Evolutionary conservation across 1,140 invertebrate species (phyloP).

Genomic region (Belonocnema kinseyi): DNA sequence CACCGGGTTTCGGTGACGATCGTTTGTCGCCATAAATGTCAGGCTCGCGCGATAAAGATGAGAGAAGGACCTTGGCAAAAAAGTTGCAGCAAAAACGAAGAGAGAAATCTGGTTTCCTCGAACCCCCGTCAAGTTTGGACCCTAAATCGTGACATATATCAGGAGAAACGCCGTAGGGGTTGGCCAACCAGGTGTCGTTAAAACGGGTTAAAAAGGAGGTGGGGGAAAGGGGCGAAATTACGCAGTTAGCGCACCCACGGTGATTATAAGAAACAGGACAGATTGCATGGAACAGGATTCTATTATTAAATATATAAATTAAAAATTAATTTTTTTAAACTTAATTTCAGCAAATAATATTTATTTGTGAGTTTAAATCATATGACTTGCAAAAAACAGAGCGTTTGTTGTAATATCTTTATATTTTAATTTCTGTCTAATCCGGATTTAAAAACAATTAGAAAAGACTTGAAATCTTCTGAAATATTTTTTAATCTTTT

Average conservation of each 20-base stretch:
- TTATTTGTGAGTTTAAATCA: too few species aligned
- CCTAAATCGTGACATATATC: conserved; percentile 41
- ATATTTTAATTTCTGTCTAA: too few species aligned
- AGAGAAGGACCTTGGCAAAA: conserved; percentile 15
- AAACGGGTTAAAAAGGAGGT: conserved; percentile 4
- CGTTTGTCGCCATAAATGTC: conserved; percentile 66
- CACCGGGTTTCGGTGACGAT: conserved; percentile 50
- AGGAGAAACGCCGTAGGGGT: conserved; percentile 27
- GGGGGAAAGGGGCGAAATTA: conserved; percentile 1
- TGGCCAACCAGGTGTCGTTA: conserved; percentile 32
- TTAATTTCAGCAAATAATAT: too few species aligned
- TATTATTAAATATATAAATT: too few species aligned
- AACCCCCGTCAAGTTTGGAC: conserved; percentile 27
- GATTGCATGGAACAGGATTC: not conserved
- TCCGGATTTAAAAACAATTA: too few species aligned
- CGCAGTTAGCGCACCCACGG: conserved; percentile 20
- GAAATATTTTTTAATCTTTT: too few species aligned
- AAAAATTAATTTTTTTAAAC: too few species aligned
- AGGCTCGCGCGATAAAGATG: conserved; percentile 57
- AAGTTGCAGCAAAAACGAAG: not conserved
- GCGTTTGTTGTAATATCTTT: too few species aligned
- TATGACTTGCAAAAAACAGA: too few species aligned
- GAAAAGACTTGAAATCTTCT: too few species aligned
- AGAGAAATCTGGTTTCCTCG: conserved; percentile 18
- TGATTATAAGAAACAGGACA: conserved; percentile 13